Base-by-base conservation (phyloP, 2,113 vertebrate species). In the Crypturellus undulatus region DNA sequence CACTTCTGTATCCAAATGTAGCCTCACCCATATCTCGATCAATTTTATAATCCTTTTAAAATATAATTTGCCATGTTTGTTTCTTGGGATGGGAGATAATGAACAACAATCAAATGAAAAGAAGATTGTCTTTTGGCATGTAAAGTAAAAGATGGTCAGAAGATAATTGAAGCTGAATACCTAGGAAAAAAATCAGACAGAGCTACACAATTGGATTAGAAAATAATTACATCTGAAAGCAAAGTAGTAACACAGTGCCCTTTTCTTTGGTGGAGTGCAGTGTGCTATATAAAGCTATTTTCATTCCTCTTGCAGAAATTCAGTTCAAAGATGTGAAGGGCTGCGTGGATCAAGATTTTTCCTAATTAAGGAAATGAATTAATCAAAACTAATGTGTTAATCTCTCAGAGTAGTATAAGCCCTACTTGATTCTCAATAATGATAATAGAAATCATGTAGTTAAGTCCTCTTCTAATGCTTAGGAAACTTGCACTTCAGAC, bases 291-390 rank as follows among this genome's bases (percentile, higher is more conserved):
- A 45, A 71, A 81, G 43, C 34, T 86, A 25, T n/a, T 94, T 72
- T 91, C 45, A 90, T 90, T 91, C 6, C 25, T 88, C 85, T 90
- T 75, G 65, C 43, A 76, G 80, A 81, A 95, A 52, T 86, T 51
- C 52, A 72, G 52, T 90, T 93, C 77, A 81, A 34, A 76, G 88
- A 76, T 84, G 78, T 12, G 64, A 40, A 80, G 80, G 72, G 65
- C n/a, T 92, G 81, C 20, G 18, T 3, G 16, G 85, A 67, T 95
- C 26, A 76, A 86, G 25, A 71, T 52, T 90, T 81, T 95, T 94
- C 54, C 88, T 86, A 78, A 95, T 96, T 94, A 94, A 86, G 75
- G 56, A 78, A 84, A 49, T 56, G 18, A 68, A 79, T 92, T 96
- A 93, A 72, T 94, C 75, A 78, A 90, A 94, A 80, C 36, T 43